These are phyloP conservation scores for Belgica antarctica DNA, from an alignment of 2,888 invertebrate species.

Conservation along the genomic window DNA sequence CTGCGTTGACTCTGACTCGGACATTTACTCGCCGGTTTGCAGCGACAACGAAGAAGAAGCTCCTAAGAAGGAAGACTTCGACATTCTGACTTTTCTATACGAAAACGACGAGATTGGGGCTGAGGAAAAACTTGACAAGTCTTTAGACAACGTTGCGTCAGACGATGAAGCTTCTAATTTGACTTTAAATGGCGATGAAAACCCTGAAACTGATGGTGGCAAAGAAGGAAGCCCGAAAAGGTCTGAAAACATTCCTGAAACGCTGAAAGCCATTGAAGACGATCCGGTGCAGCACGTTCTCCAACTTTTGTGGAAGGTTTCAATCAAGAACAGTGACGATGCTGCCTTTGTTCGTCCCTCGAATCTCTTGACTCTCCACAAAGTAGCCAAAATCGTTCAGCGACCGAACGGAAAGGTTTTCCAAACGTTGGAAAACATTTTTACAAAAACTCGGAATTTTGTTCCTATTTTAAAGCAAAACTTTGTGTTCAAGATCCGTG, in stretches of 20 bases:
- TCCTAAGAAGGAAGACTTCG: slow-evolving; percentile 40
- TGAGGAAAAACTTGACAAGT: not conserved
- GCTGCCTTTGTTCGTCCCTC: slow-evolving; percentile 23
- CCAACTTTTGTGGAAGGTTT: slow-evolving; percentile 26
- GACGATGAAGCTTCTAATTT: not conserved
- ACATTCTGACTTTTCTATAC: slow-evolving; percentile 29
- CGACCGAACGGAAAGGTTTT: slow-evolving; percentile 28
- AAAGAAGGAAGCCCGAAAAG: not conserved
- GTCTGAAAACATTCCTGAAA: slow-evolving; percentile 24
- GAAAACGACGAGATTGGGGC: slow-evolving; percentile 28
- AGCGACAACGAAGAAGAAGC: slow-evolving; percentile 54
- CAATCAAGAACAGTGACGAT: slow-evolving; percentile 25
- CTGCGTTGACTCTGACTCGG: slow-evolving; percentile 47
- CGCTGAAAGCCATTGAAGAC: not conserved
- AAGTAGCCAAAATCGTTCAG: slow-evolving; percentile 27
- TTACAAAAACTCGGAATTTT: slow-evolving; percentile 53
- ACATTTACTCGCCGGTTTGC: slow-evolving; percentile 55
- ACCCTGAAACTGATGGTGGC: not conserved
- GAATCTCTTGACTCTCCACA: slow-evolving; percentile 31
- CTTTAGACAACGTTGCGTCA: not conserved
- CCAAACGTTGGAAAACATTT: slow-evolving; percentile 31
- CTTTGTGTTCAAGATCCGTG: slow-evolving; percentile 51
- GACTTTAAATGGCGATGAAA: not conserved
- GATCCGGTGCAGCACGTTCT: slow-evolving; percentile 15
- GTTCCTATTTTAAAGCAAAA: slow-evolving; percentile 52